Evolutionary conservation across 2,888 invertebrate genomes (phyloP), one percentile per base, ranked within the genome.

Genomic region (Callinectes sapidus): DNA sequence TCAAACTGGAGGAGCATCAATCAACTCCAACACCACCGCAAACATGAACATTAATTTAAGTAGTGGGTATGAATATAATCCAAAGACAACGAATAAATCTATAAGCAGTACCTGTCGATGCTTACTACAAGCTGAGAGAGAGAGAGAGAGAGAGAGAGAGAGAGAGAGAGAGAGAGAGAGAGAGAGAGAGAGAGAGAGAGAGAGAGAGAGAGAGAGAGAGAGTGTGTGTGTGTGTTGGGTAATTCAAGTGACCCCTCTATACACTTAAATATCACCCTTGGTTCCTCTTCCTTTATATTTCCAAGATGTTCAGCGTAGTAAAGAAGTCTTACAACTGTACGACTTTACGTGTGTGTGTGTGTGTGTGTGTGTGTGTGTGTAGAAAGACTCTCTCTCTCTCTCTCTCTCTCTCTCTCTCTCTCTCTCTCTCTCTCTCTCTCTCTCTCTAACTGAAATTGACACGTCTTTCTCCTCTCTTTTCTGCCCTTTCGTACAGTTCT

Each of bases 151-250:
- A 86, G 86, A 86, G 86, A 86, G 86, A 86, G 86, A 86, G 86
- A 86, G 86, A 86, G 86, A 86, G 86, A 86, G 86, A 86, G 86
- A 86, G 86, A 86, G 86, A 86, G 86, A 86, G 86, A 86, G 86
- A 86, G 85, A 85, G 85, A 85, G 85, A 85, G 85, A 85, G 85
- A 85, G 35, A 85, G 85, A 85, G 85, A n/a, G n/a, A n/a, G n/a
- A n/a, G n/a, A n/a, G n/a, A n/a, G n/a, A n/a, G n/a, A n/a, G n/a
- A n/a, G n/a, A n/a, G n/a, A n/a, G n/a, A n/a, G n/a, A n/a, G n/a
- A n/a, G n/a, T n/a, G n/a, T n/a, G n/a, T n/a, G 39, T 10, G 28
- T 0, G n/a, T 71, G 23, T 71, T n/a, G 71, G 71, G 28, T 71
- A 18, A 71, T n/a, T 71, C 71, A 18, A 71, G 71, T 71, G 71